Percentiles rank a stretch among this genome's conserved stretches.
These are phyloP conservation scores for Leptatherina wallacei DNA, from an alignment of 2,797 vertebrate genomes.

Conservation along the genomic window DNA sequence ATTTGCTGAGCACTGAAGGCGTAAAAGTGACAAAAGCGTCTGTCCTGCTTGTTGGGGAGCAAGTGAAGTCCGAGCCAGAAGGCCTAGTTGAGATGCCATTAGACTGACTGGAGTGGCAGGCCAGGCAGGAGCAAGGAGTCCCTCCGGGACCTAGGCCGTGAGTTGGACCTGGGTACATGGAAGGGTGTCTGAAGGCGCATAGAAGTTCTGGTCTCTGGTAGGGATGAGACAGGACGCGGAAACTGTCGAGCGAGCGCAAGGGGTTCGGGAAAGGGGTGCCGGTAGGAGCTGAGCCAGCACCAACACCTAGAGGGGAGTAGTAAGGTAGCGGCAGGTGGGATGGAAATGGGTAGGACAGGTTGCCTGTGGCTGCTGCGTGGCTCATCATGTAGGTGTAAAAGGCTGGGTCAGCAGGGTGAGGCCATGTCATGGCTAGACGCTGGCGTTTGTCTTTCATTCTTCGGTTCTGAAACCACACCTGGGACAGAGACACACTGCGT, in stretches of 20 bases:
- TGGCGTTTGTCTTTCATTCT: slow-evolving; percentile 99
- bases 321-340: slow-evolving; percentile 96
- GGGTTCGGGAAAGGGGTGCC: slow-evolving; percentile 90
- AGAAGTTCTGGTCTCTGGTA: slow-evolving; percentile 96
- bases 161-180: slow-evolving; percentile 88
- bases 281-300: slow-evolving; percentile 84
- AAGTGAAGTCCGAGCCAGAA: slow-evolving; percentile 91
- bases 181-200: slow-evolving; percentile 96
- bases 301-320: slow-evolving; percentile 92
- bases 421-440: slow-evolving; percentile 98
- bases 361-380: slow-evolving; percentile 96
- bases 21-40: slow-evolving; percentile 97
- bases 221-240: slow-evolving; percentile 94
- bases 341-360: slow-evolving; percentile 95
- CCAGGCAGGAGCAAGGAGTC: slow-evolving; percentile 92
- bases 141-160: slow-evolving; percentile 90
- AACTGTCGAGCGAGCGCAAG: slow-evolving; percentile 94
- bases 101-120: slow-evolving; percentile 90
- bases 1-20: slow-evolving; percentile 96
- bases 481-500: slow-evolving; percentile 59
- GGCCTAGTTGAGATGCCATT: slow-evolving; percentile 88
- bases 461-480: slow-evolving; percentile 99
- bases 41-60: slow-evolving; percentile 93
- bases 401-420: slow-evolving; percentile 96
- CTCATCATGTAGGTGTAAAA: slow-evolving; percentile 99